phyloP scores from a whole-genome alignment of 2,113 vertebrate species.

The Tragelaphus scriptus region DNA sequence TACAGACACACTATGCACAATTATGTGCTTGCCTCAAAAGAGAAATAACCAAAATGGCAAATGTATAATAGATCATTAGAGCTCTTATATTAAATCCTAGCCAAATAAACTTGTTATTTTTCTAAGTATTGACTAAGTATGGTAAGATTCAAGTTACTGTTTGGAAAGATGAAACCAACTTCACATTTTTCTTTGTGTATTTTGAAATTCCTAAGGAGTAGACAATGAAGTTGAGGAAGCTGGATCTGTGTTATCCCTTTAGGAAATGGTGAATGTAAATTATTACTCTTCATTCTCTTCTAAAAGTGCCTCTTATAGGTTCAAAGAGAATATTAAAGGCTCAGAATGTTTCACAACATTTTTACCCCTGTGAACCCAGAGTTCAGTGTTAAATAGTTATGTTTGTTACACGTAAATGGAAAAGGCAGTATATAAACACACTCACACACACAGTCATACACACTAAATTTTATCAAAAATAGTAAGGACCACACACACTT shows the following conservation, averaged over 20 bases:
- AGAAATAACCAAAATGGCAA: slow-evolving; percentile 8
- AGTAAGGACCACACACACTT: background rate
- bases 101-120: slow-evolving; percentile 22
- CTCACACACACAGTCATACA: background rate
- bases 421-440: background rate
- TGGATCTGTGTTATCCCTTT: background rate
- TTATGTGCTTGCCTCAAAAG: background rate
- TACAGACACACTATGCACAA: background rate
- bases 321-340: background rate
- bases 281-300: background rate
- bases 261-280: slow-evolving; percentile 19
- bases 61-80: background rate
- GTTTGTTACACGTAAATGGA: background rate
- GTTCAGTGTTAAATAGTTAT: background rate
- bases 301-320: background rate
- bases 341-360: background rate
- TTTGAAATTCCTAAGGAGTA: slow-evolving; percentile 31
- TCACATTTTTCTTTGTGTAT: slow-evolving; percentile 10
- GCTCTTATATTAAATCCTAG: background rate
- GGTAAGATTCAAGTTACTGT: background rate
- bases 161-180: background rate
- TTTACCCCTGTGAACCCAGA: background rate
- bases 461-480: background rate
- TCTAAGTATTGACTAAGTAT: background rate
- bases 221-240: background rate